Evolutionary conservation across 2,797 vertebrate genomes (phyloP).

Genomic region (Falco concolor): DNA sequence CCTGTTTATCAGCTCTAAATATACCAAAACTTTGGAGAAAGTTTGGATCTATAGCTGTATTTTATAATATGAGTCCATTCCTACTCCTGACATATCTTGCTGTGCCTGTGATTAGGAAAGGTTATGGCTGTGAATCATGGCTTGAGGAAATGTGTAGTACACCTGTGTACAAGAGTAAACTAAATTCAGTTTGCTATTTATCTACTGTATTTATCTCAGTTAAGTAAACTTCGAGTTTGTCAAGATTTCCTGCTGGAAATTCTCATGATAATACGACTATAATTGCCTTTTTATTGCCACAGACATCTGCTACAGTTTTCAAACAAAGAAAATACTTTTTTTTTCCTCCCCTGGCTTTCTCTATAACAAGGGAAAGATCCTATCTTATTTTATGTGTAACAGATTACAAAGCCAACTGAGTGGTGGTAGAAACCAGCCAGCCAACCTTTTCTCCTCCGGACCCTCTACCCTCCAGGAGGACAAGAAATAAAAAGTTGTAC

Average conservation of each 20-base stretch:
- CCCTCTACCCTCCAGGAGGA: not conserved
- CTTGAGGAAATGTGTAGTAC: slow-evolving; percentile 54
- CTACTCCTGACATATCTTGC: slow-evolving; percentile 42
- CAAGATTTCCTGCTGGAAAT: slow-evolving; percentile 69
- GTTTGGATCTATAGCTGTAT: slow-evolving; percentile 24
- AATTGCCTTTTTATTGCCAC: slow-evolving; percentile 72
- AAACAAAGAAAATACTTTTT: slow-evolving; percentile 52
- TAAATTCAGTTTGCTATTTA: slow-evolving; percentile 69
- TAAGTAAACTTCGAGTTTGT: slow-evolving; percentile 71
- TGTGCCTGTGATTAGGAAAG: slow-evolving; percentile 65
- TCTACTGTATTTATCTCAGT: slow-evolving; percentile 71
- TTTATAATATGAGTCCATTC: not conserved
- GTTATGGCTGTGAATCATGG: slow-evolving; percentile 64
- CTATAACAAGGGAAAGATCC: not conserved
- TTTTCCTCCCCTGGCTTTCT: not conserved
- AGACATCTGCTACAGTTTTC: slow-evolving; percentile 73
- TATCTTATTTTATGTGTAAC: slow-evolving; percentile 13
- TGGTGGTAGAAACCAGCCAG: not conserved
- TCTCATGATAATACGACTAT: slow-evolving; percentile 66
- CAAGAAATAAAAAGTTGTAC: not conserved
- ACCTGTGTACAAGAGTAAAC: slow-evolving; percentile 66
- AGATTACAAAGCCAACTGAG: not conserved
- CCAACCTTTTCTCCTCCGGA: not conserved
- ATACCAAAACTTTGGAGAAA: not conserved
- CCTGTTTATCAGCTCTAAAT: not conserved